These are phyloP conservation scores for Drosophila serrata DNA, from an alignment of 1,140 invertebrate genomes.

Conservation along the genomic window DNA sequence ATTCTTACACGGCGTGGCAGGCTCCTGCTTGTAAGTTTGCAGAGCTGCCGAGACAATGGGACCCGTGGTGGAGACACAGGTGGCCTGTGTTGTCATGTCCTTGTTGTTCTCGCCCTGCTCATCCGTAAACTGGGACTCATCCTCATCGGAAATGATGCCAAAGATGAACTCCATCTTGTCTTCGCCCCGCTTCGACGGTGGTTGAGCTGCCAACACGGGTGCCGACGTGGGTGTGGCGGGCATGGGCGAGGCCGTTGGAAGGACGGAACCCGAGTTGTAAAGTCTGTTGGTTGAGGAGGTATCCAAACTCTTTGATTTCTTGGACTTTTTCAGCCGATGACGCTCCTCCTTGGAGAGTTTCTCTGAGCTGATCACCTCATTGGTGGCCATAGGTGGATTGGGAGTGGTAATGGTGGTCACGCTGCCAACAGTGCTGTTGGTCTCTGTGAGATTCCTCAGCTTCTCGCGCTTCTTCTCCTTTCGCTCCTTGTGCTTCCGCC, in stretches of 20 bases:
- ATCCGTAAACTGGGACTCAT: slow-evolving; percentile 79
- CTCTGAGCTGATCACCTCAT: slow-evolving; percentile 65
- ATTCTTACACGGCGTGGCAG: slow-evolving; percentile 57
- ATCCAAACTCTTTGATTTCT: slow-evolving; percentile 85
- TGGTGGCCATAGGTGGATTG: neutral
- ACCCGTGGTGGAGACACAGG: slow-evolving; percentile 54
- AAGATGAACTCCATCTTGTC: slow-evolving; percentile 95
- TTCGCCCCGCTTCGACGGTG: slow-evolving; percentile 85
- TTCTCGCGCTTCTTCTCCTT: slow-evolving; percentile 91
- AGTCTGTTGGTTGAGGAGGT: slow-evolving; percentile 26
- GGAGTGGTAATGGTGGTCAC: slow-evolving; percentile 28
- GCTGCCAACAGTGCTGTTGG: neutral
- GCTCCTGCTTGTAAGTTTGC: slow-evolving; percentile 80
- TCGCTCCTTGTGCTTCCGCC: slow-evolving; percentile 83
- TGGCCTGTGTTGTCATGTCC: slow-evolving; percentile 34
- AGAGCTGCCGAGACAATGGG: slow-evolving; percentile 80
- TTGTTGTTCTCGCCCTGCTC: slow-evolving; percentile 40
- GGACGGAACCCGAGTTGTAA: slow-evolving; percentile 29
- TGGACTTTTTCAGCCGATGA: slow-evolving; percentile 86
- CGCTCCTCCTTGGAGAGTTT: slow-evolving; percentile 85
- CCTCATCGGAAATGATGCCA: slow-evolving; percentile 93
- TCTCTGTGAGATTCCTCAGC: slow-evolving; percentile 85
- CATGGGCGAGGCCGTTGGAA: slow-evolving; percentile 22
- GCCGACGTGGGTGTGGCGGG: slow-evolving; percentile 39
- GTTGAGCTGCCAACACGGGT: neutral